Base-by-base conservation (phyloP, 2,888 invertebrate species). In the Phorcus lineatus region DNA sequence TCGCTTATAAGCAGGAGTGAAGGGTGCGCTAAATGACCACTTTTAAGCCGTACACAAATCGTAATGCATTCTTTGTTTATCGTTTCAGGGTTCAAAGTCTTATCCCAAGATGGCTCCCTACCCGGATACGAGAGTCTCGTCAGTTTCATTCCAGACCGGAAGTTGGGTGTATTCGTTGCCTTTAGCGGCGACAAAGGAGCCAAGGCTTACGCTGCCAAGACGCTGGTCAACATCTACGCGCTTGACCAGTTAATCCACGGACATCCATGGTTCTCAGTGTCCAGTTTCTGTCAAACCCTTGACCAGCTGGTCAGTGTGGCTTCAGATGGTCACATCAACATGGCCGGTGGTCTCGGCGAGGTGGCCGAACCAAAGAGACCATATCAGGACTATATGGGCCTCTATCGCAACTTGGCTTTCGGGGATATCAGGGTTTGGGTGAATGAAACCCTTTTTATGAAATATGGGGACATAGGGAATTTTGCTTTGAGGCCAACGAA, bases 61-160 rank as follows among this genome's bases (percentile, higher is more conserved):
- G 31, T 28, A 62, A 47, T 13, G 47, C 4, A 47, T 9, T 47
- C 47, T 47, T 17, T 22, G 28, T 76, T 31, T 62, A 57, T 70
- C 0, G 55, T 19, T 77, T 6, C 81, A 87, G 87, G 84, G 17
- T 78, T 78, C 62, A n/a, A 77, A 17, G 80, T 82, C 47, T 54
- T 84, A 19, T 83, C 87, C 7, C 84, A 86, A 36, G 83, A 81
- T 28, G 87, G 87, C 2, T 83, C 84, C 0, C 67, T 86, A 11
- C 84, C 84, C 6, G 87, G 87, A 0, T 85, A 84, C 66, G 83
- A 87, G 70, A 55, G 83, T 28, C 79, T 85, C 54, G 66, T 80
- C 53, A 83, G 84, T 17, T 74, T 86, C 24, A 77, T 87, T 17
- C 85, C 84, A 11, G 57, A 52, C 6, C 70, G 81, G 3, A 66